Evolutionary conservation across 2,113 vertebrate species (phyloP).

Genomic region (Piprites chloris): DNA sequence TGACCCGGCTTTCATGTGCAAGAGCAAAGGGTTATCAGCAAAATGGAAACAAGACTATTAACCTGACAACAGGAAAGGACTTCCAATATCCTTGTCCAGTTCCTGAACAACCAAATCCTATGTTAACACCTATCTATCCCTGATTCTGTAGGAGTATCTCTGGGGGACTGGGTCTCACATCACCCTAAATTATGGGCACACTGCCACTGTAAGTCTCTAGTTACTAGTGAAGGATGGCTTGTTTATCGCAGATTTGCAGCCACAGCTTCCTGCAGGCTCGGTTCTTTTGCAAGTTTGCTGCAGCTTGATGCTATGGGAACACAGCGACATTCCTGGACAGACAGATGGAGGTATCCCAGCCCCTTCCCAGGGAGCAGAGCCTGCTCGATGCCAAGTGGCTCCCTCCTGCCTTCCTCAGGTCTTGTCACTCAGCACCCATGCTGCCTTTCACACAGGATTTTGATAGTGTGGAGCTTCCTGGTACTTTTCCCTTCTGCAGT

Average conservation of each 20-base stretch:
- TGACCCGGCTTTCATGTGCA: background rate
- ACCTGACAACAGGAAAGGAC: background rate
- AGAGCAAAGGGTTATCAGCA: background rate
- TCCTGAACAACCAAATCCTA: background rate
- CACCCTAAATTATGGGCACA: rapidly evolving
- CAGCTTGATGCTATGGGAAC: background rate
- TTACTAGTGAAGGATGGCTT: background rate
- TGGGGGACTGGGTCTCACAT: background rate
- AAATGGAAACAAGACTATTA: background rate
- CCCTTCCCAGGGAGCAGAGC: background rate
- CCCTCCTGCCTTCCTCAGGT: background rate
- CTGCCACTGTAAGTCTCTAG: background rate
- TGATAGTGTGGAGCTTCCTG: background rate
- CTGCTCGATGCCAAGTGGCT: rapidly evolving
- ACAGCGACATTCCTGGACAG: rapidly evolving
- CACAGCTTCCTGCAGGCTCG: background rate
- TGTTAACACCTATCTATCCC: background rate
- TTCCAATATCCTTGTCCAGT: background rate
- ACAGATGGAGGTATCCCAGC: background rate
- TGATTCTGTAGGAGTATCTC: background rate
- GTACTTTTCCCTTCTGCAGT: background rate
- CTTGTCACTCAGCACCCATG: background rate
- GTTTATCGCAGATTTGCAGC: background rate
- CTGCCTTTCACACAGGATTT: background rate
- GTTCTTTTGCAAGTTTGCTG: background rate